Evolutionary conservation across 2,797 vertebrate species (phyloP).

Genomic region (Leptatherina wallacei): DNA sequence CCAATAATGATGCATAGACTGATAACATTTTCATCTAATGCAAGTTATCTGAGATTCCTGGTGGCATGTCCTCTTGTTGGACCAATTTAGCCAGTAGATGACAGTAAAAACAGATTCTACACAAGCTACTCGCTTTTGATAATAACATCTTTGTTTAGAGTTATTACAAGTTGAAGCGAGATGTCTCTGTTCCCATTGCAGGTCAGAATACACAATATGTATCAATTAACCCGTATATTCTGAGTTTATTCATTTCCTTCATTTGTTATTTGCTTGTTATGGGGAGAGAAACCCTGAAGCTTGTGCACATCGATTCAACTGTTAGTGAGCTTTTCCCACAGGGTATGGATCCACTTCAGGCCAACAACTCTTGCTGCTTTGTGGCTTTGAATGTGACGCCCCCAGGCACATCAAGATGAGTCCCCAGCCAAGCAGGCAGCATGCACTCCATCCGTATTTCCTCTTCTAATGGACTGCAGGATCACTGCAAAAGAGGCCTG

Average conservation of each 20-base stretch:
- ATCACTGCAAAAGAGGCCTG: conserved; percentile 46
- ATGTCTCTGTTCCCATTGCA: neutral
- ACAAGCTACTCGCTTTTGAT: too few species aligned
- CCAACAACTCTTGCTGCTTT: conserved; percentile 37
- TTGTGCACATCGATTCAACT: conserved; percentile 4
- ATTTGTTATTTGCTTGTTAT: neutral
- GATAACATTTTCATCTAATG: neutral
- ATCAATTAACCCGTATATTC: neutral
- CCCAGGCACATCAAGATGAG: conserved; percentile 46
- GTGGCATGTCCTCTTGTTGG: neutral
- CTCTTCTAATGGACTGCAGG: conserved; percentile 60
- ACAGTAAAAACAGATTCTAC: too few species aligned
- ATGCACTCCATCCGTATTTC: conserved; percentile 42
- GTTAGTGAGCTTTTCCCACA: conserved; percentile 39
- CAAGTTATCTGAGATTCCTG: neutral
- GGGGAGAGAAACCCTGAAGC: conserved; percentile 5
- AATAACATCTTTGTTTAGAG: neutral
- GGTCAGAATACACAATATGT: neutral
- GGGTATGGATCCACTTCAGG: conserved; percentile 31
- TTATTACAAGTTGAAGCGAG: neutral
- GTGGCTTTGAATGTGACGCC: conserved; percentile 45
- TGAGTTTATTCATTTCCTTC: conserved; percentile 3
- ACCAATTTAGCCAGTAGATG: neutral
- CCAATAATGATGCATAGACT: too few species aligned
- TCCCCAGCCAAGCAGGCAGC: conserved; percentile 53